phyloP scores from a whole-genome alignment of 2,888 invertebrate species.

The Cephus pygmeus region DNA sequence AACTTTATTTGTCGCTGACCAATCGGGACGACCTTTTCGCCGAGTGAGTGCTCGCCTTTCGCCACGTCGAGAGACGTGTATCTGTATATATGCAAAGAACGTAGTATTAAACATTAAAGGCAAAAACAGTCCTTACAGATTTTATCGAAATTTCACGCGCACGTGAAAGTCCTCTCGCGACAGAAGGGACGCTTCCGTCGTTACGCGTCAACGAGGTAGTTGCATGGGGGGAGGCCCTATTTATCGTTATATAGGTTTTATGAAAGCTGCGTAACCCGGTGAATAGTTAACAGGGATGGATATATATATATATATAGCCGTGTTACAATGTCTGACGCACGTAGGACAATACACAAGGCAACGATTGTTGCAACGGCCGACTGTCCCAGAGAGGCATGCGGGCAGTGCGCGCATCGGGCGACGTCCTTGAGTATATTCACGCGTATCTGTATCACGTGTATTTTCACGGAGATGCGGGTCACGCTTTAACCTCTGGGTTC shows the following conservation, averaged over 20 bases:
- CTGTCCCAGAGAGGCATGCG: background rate
- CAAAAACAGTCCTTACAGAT: background rate
- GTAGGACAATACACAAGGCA: background rate
- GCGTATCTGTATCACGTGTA: conserved; percentile 4
- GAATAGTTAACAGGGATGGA: background rate
- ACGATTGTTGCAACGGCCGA: background rate
- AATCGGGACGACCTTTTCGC: conserved; percentile 24
- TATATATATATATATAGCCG: background rate
- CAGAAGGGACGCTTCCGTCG: background rate
- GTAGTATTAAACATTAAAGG: background rate
- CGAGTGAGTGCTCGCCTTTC: background rate
- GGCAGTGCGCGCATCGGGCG: background rate
- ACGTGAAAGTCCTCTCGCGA: background rate
- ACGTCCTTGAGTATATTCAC: background rate
- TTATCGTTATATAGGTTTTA: background rate
- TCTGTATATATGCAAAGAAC: background rate
- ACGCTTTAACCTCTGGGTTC: background rate
- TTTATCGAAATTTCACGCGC: background rate
- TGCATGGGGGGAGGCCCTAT: background rate
- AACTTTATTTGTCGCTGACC: conserved; percentile 33
- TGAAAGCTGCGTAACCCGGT: background rate
- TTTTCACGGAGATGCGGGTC: background rate
- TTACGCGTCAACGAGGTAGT: background rate
- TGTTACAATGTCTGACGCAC: background rate
- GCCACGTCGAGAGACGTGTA: background rate